Conservation (phyloP, 2,113 vertebrate genomes). For the Scortum barcoo region DNA sequence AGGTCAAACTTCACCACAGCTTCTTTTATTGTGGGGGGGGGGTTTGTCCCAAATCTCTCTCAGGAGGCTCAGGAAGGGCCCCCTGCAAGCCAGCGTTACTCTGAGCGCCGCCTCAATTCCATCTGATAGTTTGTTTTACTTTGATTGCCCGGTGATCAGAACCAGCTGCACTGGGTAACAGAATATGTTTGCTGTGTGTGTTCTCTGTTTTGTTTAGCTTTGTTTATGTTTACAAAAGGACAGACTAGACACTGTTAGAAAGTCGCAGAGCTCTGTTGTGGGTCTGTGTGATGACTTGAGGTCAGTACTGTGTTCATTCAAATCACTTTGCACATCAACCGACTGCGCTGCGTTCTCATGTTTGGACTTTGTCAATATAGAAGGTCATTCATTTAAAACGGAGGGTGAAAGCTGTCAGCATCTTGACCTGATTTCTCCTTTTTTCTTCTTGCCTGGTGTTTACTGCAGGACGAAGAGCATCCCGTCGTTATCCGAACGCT, state of each 20-base stretch:
- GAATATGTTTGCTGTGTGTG: conserved; percentile 69
- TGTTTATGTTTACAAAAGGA: conserved; percentile 71
- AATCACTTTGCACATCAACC: conserved; percentile 62
- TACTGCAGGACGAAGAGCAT: conserved; percentile 17
- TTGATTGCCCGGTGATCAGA: conserved; percentile 59
- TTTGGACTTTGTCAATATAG: conserved; percentile 44
- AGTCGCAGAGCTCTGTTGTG: conserved; percentile 68
- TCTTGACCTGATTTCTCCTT: conserved; percentile 18
- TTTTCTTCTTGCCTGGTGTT: conserved; percentile 28
- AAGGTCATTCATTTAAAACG: conserved; percentile 46
- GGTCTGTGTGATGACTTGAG: conserved; percentile 52
- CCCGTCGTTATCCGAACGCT: background rate
- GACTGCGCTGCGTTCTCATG: conserved; percentile 27
- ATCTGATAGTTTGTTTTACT: conserved; percentile 64
- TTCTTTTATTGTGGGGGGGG: conserved; percentile 29
- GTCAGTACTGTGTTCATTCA: conserved; percentile 36
- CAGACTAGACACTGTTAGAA: conserved; percentile 65
- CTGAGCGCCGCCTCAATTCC: conserved; percentile 32
- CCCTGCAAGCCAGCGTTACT: conserved; percentile 47
- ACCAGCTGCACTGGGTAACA: conserved; percentile 66
- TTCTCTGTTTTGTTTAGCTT: conserved; percentile 69
- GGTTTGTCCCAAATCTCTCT: background rate
- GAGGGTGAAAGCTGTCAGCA: conserved; percentile 43
- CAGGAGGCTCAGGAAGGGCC: conserved; percentile 37
- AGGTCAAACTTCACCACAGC: conserved; percentile 20